Evolutionary conservation across 35 echinoderm and acorn worm species (phyloP), one percentile per base, ranked within the genome.

Genomic region (Strongylocentrotus purpuratus): DNA sequence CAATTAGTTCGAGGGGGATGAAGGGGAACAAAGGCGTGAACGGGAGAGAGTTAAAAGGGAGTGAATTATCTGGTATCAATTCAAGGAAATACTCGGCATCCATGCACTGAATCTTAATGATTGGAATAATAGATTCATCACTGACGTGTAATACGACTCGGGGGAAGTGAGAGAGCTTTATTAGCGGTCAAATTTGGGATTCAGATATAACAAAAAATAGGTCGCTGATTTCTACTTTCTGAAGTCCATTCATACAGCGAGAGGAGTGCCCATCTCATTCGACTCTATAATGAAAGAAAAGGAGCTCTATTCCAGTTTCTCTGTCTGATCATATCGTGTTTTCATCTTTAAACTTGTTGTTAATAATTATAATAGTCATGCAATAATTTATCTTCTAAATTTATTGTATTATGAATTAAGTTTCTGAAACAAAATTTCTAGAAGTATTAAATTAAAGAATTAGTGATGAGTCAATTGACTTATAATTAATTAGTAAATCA

Each of bases 61-160:
- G 28, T 22, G 65, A 78, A 78, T 78, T 78, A 7, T 78, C 20
- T n/a, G 65, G 28, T 78, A 78, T 78, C 65, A n/a, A 2, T 78
- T 18, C 65, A 8, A 28, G 65, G 65, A 78, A 78, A 78, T 28
- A 78, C 65, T 78, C 65, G 65, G 22, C 28, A 78, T 78, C 65
- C 65, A 78, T 22, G 65, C 28, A 78, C 65, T 78, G 65, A 78
- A 28, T 78, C 31, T 7, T 4, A 13, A 93, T 93, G 45, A 93
- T 93, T 93, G 13, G 91, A 93, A 93, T 93, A 93, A 93, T 93
- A 33, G 11, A 93, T 47, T 93, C 91, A 93, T 46, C 91, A 93
- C 91, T 4, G 41, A 13, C 10, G 91, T 48, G 48, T 89, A 41
- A 89, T 41, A 15, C 10, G 33, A 89, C 87, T 33, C 87, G 20